Base-by-base conservation (phyloP, 2,797 vertebrate species). In the Okamejei kenojei region DNA sequence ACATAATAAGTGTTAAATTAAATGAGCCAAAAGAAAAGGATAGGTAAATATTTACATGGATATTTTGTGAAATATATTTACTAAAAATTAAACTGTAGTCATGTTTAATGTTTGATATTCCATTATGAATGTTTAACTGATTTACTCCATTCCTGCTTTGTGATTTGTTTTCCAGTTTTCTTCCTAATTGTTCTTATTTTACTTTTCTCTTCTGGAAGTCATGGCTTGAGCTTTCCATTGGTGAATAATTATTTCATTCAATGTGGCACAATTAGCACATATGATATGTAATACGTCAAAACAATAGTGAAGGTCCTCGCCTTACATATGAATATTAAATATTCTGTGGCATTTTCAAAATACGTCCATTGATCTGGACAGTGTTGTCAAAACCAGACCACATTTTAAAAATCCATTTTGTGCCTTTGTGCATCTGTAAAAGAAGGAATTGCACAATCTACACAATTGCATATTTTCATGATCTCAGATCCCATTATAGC, bases 1-100 rank as follows among this genome's bases (percentile, higher is more conserved):
- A 88, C 84, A 88, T 88, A 32, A 88, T 88, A 88, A 63, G n/a
- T 68, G 2, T 68, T 88, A 65, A 29, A 84, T 84, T 35, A 84
- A 68, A 88, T 68, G 63, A 88, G 61, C 84, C 84, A 68, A 65
- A 88, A 35, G 61, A 68, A 88, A 88, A 63, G 35, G 61, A 8
- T 63, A 88, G 84, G 61, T 88, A 88, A 65, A 88, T 65, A 63
- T n/a, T 65, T 65, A 65, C 61, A 88, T 88, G 32, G 61, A 88
- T 7, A 68, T 35, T 68, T 88, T 32, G 35, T 19, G 68, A 88
- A 88, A 88, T 65, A 21, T 88, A 68, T n/a, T 0, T 88, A 1
- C 15, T 68, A 68, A 88, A 88, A 35, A 21, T 88, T 19, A 35
- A 88, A 88, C 65, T 88, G n/a, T 5, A 68, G 68, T 88, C 6